Conservation (phyloP, 2,888 invertebrate genomes). For the Sarcophaga rosellei region DNA sequence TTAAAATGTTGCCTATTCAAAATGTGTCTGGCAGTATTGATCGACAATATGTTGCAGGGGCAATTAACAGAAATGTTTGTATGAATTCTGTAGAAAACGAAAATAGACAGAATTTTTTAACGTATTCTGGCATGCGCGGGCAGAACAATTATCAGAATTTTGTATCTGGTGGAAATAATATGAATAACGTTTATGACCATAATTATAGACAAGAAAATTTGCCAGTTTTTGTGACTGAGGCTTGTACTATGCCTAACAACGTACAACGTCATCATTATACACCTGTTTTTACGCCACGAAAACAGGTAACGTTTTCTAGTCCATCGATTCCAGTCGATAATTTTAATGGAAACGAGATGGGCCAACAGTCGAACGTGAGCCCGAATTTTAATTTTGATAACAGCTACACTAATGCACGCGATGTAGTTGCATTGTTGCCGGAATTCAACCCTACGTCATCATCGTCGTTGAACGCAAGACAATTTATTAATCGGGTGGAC, state of each 20-base stretch:
- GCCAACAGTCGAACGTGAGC: neutral
- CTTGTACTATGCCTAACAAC: neutral
- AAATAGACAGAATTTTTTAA: neutral
- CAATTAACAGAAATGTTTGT: too few relatives aligned
- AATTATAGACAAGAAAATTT: neutral
- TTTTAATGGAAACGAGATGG: neutral
- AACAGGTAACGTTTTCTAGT: neutral
- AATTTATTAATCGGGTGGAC: too few relatives aligned
- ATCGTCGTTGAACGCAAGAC: too few relatives aligned
- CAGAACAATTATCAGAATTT: neutral
- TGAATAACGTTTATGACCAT: neutral
- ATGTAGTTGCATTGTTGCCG: too few relatives aligned
- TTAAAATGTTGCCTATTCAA: too few relatives aligned
- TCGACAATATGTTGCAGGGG: neutral
- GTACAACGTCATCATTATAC: neutral
- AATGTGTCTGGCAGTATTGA: too few relatives aligned
- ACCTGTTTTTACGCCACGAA: constrained; percentile 1
- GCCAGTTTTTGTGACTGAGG: neutral
- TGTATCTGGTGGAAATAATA: neutral
- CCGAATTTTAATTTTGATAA: neutral
- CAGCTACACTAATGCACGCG: too few relatives aligned
- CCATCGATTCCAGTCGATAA: neutral
- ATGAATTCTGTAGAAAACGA: neutral
- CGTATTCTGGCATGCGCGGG: neutral
- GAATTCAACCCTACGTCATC: too few relatives aligned